These are phyloP conservation scores for Toxostoma redivivum DNA, from an alignment of 2,113 vertebrate genomes.

Conservation along the genomic window DNA sequence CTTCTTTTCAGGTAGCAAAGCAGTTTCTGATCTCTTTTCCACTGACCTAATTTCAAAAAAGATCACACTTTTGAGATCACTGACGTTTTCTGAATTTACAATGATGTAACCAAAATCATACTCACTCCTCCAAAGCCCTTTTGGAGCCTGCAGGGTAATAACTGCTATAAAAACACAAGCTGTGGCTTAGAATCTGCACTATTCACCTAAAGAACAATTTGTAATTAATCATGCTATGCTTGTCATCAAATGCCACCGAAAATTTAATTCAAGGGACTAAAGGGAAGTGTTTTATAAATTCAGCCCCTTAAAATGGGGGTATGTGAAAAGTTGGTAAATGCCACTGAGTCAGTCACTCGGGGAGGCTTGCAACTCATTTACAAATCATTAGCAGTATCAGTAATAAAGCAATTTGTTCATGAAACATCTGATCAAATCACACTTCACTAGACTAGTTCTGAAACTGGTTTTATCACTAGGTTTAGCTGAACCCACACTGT, in stretches of 20 bases:
- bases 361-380: neutral
- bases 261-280: neutral
- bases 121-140: constrained; percentile 20
- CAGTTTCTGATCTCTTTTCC: constrained; percentile 43
- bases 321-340: constrained; percentile 5
- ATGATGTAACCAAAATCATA: constrained; percentile 43
- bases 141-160: constrained; percentile 25
- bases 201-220: constrained; percentile 54
- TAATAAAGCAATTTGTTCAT: neutral
- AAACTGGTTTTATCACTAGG: neutral
- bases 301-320: neutral
- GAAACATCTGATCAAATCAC: constrained; percentile 36
- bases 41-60: constrained; percentile 54
- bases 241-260: neutral
- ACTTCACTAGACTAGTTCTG: constrained; percentile 9
- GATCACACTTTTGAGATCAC: constrained; percentile 56
- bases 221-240: constrained; percentile 26
- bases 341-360: neutral
- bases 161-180: constrained; percentile 60
- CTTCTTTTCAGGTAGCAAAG: constrained; percentile 34
- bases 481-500: constrained; percentile 22
- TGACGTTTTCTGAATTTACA: constrained; percentile 55
- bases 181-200: constrained; percentile 31
- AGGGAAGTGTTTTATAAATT: neutral
- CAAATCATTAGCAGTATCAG: constrained; percentile 2